phyloP scores from a whole-genome alignment of 1,140 invertebrate species.

The Rhyzopertha dominica region DNA sequence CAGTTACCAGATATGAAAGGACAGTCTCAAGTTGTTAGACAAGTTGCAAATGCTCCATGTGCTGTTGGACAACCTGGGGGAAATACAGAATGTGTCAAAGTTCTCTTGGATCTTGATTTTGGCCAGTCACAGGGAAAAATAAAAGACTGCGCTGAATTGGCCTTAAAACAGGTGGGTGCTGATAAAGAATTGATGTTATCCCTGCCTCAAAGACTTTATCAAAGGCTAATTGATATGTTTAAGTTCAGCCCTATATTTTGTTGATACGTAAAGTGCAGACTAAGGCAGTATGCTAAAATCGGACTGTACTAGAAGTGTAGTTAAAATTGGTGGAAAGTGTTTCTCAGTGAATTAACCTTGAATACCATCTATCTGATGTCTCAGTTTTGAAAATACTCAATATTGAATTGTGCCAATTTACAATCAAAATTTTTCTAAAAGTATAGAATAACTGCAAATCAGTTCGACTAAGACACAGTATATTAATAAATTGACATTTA shows the following conservation, averaged over 20 bases:
- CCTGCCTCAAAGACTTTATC: not conserved
- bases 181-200: constrained; percentile 1
- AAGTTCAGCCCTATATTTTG: not conserved
- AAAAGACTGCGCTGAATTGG: constrained; percentile 39
- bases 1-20: constrained; percentile 43
- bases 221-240: not conserved
- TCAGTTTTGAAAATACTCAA: too few species aligned
- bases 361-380: too few species aligned
- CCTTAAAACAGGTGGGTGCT: constrained; percentile 36
- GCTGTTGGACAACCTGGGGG: constrained; percentile 40
- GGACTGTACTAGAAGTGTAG: too few species aligned
- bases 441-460: too few species aligned
- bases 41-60: constrained; percentile 25
- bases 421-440: too few species aligned
- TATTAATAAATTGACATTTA: too few species aligned
- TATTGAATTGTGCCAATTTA: too few species aligned
- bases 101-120: constrained; percentile 38
- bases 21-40: constrained; percentile 32
- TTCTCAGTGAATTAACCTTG: too few species aligned
- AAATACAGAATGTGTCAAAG: constrained; percentile 39
- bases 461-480: too few species aligned
- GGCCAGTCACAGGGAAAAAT: constrained; percentile 42
- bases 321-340: too few species aligned
- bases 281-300: too few species aligned
- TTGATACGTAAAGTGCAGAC: not conserved